Evolutionary conservation across 2,797 vertebrate genomes (phyloP).

Genomic region (Manis pentadactyla): DNA sequence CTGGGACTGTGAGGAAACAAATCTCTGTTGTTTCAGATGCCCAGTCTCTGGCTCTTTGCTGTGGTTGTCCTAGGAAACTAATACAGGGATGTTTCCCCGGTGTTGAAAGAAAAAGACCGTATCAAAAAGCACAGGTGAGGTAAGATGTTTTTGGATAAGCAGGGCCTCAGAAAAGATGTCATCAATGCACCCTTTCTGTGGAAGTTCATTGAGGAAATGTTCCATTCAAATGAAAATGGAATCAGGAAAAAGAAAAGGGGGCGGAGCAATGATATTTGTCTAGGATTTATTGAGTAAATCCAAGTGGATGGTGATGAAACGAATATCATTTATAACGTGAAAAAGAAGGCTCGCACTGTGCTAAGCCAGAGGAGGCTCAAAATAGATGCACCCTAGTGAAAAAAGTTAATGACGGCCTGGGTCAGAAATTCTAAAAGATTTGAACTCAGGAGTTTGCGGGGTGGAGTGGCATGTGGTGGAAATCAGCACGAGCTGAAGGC

Average conservation of each 20-base stretch:
- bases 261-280: background rate
- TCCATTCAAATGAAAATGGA: background rate
- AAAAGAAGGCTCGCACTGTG: background rate
- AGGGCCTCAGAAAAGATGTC: background rate
- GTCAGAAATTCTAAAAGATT: rapidly evolving
- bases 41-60: no score
- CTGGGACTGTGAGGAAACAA: background rate
- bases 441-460: rapidly evolving
- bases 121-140: background rate
- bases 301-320: no score
- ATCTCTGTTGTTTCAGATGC: background rate
- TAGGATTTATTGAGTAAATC: background rate
- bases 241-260: background rate
- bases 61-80: no score
- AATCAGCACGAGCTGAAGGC: rapidly evolving
- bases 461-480: rapidly evolving
- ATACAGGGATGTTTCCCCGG: background rate
- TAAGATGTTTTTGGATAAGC: background rate
- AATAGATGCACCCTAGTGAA: background rate
- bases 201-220: background rate
- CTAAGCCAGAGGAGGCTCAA: no score
- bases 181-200: background rate
- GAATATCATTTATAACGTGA: rapidly evolving
- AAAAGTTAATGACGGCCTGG: rapidly evolving
- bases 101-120: background rate